These are phyloP conservation scores for mouse (Mus musculus) DNA, from an alignment of 2,113 vertebrate species.

Conservation along the genomic window GRCm39 chr8:10218501-10219000, in stretches of 20 bases:
- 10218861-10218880: accelerated
- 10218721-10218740: neutral
- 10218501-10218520: neutral
- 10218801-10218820: too few relatives aligned
- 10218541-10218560: neutral
- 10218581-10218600: neutral
- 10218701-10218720: neutral
- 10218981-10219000: too few relatives aligned
- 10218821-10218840: too few relatives aligned
- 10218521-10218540: neutral
- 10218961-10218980: too few relatives aligned
- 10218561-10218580: slow-evolving; percentile 42
- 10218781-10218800: too few relatives aligned
- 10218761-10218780: neutral
- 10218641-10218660: neutral
- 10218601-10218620: neutral
- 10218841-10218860: too few relatives aligned
- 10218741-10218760: neutral
- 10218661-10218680: neutral
- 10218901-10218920: too few relatives aligned
- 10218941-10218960: too few relatives aligned
- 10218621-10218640: slow-evolving; percentile 32
- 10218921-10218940: too few relatives aligned
- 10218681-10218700: neutral
- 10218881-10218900: too few relatives aligned